Conservation (phyloP, 1,140 invertebrate genomes). For the Polypedilum vanderplanki region DNA sequence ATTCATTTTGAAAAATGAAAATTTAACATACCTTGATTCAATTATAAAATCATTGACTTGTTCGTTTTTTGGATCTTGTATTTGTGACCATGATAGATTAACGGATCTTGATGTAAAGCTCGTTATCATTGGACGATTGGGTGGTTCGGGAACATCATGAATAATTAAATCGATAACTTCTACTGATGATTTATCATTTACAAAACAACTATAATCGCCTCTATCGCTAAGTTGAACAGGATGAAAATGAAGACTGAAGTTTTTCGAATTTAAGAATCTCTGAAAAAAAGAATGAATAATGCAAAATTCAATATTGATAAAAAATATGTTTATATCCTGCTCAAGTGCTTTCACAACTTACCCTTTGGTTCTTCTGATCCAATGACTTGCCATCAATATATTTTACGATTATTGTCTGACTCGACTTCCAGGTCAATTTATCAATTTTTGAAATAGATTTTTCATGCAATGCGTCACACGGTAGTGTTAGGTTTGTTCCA, state of each 20-base stretch:
- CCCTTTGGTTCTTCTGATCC: not conserved
- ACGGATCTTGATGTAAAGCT: conserved; percentile 65
- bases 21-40: conserved; percentile 57
- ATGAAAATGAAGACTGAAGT: conserved; percentile 56
- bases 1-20: not conserved
- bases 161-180: conserved; percentile 57
- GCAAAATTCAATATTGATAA: not conserved
- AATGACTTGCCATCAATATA: not conserved
- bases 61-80: conserved; percentile 60
- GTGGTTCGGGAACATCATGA: conserved; percentile 64
- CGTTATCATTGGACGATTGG: conserved; percentile 62
- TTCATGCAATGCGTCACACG: conserved; percentile 52
- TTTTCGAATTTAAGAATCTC: conserved; percentile 49
- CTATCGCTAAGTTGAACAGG: conserved; percentile 56
- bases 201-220: conserved; percentile 58
- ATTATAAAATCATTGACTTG: conserved; percentile 66
- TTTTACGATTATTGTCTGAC: conserved; percentile 23
- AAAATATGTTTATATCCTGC: not conserved
- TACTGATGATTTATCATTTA: conserved; percentile 58
- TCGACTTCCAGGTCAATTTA: conserved; percentile 48
- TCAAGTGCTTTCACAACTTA: not conserved
- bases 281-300: not conserved
- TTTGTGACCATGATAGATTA: conserved; percentile 67
- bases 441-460: conserved; percentile 46
- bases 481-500: conserved; percentile 49